These are phyloP conservation scores for Balearica regulorum DNA, from an alignment of 2,797 vertebrate species.

Conservation along the genomic window DNA sequence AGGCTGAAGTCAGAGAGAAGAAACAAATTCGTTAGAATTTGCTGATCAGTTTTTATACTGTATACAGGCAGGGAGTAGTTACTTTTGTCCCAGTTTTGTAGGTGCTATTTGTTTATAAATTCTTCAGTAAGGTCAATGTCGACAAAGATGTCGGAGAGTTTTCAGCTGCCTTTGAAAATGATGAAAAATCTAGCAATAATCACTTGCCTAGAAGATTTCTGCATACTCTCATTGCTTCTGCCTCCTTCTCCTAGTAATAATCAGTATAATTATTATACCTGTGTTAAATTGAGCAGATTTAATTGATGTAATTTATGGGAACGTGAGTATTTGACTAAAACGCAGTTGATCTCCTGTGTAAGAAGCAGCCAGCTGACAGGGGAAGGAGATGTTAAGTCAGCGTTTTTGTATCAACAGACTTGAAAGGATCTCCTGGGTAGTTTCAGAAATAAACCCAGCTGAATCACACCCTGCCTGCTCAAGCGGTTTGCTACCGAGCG, in stretches of 20 bases:
- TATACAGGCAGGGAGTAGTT: background rate
- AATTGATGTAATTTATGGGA: background rate
- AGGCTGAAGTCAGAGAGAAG: background rate
- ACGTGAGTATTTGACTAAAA: background rate
- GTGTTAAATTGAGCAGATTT: background rate
- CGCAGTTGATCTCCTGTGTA: background rate
- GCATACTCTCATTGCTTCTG: background rate
- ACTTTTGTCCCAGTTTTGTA: background rate
- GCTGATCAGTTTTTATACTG: accelerated
- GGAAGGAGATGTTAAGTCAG: background rate
- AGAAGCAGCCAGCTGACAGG: background rate
- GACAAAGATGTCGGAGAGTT: background rate
- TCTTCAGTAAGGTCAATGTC: background rate
- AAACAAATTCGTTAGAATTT: background rate
- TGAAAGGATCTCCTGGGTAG: background rate
- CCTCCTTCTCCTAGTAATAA: background rate
- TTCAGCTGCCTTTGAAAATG: background rate
- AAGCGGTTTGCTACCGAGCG: background rate
- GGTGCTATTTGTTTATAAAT: background rate
- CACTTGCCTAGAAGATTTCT: background rate
- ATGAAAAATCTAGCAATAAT: background rate
- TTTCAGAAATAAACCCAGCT: background rate
- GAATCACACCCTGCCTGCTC: background rate
- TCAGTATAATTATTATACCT: background rate
- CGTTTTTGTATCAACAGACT: background rate